Base-by-base conservation (phyloP, 2,888 invertebrate species). In the Cataglyphis albicans region DNA sequence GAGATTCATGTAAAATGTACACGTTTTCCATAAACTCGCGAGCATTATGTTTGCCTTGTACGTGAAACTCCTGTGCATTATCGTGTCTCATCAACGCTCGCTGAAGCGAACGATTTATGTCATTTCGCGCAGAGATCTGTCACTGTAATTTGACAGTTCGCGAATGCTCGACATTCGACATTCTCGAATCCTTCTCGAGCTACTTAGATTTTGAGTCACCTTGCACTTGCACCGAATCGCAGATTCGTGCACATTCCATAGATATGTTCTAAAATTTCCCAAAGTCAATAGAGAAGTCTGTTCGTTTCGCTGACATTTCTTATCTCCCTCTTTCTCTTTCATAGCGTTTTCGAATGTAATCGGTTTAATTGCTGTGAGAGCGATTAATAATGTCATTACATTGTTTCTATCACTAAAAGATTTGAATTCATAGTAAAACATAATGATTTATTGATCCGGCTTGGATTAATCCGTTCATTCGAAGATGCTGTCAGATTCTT, bases 261-360 rank as follows among this genome's bases (percentile, higher is more conserved):
- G 15, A 29, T 55, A 15, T 25, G 57, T 72, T 72, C 72, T 18
- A 6, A 41, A 72, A 57, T 57, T 29, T 18, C 7, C 29, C 68
- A 18, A 12, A 12, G 5, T 25, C 18, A 15, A 29, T 18, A 48
- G 6, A 48, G 2, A 21, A 1, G 38, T 64, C 21, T 38, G 64
- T 64, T 64, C 64, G 38, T 52, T n/a, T 52, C n/a, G 48, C 48
- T 48, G 18, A 2, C 48, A 7, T n/a, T 52, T 38, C 7, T 5
- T 4, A 4, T 44, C 44, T 44, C 12, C 3, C 41, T 44, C 15
- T 44, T 15, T 44, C 9, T n/a, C 52, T 57, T 21, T 25, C 29
- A 29, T 29, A 2, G 29, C 29, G 29, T 29, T 29, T 29, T 29
- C 29, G 29, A 29, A 29, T 29, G 29, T 1, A 29, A 29, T 29